These are phyloP conservation scores for Germaria angustata DNA, from an alignment of 2,888 invertebrate species.

Conservation along the genomic window DNA sequence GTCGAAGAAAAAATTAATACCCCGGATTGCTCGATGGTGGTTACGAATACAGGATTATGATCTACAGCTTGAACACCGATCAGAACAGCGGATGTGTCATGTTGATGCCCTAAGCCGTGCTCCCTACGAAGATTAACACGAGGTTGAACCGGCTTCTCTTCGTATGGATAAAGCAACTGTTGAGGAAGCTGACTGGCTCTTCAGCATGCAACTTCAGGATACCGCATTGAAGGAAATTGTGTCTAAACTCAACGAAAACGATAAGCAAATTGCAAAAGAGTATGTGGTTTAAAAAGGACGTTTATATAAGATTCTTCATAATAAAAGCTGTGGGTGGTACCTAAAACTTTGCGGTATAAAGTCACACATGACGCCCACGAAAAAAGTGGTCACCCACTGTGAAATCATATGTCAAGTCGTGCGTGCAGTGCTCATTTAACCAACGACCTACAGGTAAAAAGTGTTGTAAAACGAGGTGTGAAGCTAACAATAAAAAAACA, in stretches of 20 bases:
- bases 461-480: too few relatives aligned
- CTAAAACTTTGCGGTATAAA: not conserved
- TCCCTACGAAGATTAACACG: not conserved
- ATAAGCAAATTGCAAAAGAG: not conserved
- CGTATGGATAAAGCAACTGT: not conserved
- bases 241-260: not conserved
- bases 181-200: not conserved
- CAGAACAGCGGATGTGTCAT: constrained; percentile 54
- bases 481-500: too few relatives aligned
- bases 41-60: constrained; percentile 65
- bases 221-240: not conserved
- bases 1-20: constrained; percentile 48
- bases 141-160: not conserved
- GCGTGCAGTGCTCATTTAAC: not conserved
- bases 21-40: constrained; percentile 67
- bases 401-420: not conserved
- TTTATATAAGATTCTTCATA: not conserved
- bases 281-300: not conserved
- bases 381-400: not conserved
- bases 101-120: constrained; percentile 10
- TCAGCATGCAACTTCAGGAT: not conserved
- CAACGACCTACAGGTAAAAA: constrained; percentile 37
- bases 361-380: not conserved
- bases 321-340: not conserved
- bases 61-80: constrained; percentile 49